Evolutionary conservation across 2,888 invertebrate genomes (phyloP).

Genomic region (Diarsia mendica): DNA sequence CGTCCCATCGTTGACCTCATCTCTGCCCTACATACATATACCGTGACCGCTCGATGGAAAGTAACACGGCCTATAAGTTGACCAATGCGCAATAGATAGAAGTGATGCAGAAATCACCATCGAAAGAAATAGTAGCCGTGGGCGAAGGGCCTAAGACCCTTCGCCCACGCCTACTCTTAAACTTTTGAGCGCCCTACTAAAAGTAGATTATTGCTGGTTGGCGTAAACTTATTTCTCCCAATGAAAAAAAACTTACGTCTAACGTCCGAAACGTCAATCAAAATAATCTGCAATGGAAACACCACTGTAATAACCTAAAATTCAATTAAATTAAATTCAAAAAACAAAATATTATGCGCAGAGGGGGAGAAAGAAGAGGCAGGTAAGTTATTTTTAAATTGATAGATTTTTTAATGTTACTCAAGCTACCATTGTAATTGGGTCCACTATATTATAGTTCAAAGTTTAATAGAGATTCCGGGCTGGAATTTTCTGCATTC

Average conservation of each 20-base stretch:
- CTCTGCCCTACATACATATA: too few relatives aligned
- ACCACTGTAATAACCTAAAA: constrained; percentile 29
- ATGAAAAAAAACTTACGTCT: not conserved
- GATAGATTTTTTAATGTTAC: not conserved
- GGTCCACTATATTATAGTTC: too few relatives aligned
- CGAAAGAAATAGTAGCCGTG: not conserved
- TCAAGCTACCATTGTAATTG: not conserved
- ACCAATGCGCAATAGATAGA: not conserved
- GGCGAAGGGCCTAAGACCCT: not conserved
- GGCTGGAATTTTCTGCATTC: not conserved
- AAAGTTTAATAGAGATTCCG: not conserved
- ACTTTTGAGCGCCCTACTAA: not conserved
- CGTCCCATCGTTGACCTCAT: too few relatives aligned
- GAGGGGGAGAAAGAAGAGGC: constrained; percentile 55
- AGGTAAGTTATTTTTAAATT: constrained; percentile 57
- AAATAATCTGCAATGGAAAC: constrained; percentile 27
- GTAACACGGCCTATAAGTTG: not conserved
- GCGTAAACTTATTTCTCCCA: not conserved
- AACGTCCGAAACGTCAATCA: constrained; percentile 12
- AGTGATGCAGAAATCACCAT: not conserved
- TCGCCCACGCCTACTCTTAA: too few relatives aligned
- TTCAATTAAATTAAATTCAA: constrained; percentile 12
- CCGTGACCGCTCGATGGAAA: not conserved
- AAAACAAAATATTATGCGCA: constrained; percentile 57
- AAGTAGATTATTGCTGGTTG: constrained; percentile 3